These are phyloP conservation scores for Drosophila paramelanica DNA, from an alignment of 2,888 invertebrate species.

Conservation along the genomic window DNA sequence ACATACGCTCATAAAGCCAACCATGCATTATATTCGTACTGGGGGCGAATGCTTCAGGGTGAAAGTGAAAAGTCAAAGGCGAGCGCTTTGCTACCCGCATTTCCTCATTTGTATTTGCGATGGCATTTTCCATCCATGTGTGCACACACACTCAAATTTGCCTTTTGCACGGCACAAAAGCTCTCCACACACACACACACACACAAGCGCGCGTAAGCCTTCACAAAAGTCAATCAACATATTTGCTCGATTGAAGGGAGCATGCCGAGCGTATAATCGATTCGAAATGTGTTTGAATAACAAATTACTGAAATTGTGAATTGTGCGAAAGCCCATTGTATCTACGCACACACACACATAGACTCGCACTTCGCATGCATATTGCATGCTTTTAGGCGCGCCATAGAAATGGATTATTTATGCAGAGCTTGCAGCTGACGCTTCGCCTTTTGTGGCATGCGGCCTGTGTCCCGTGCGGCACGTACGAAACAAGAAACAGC, in stretches of 20 bases:
- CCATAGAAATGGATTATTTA: slow-evolving; percentile 67
- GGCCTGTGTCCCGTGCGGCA: not conserved
- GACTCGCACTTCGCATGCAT: slow-evolving; percentile 21
- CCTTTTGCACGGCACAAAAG: slow-evolving; percentile 42
- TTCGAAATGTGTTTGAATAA: slow-evolving; percentile 79
- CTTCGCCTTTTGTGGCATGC: slow-evolving; percentile 21
- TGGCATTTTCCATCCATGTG: slow-evolving; percentile 53
- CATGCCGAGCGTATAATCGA: slow-evolving; percentile 77
- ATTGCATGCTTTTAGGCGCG: slow-evolving; percentile 60
- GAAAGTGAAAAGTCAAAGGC: slow-evolving; percentile 27
- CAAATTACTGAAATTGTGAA: slow-evolving; percentile 77
- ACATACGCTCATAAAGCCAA: slow-evolving; percentile 38
- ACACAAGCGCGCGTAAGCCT: slow-evolving; percentile 52
- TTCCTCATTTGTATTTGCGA: slow-evolving; percentile 73
- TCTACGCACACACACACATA: slow-evolving; percentile 20
- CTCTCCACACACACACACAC: slow-evolving; percentile 21
- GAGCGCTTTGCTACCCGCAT: slow-evolving; percentile 45
- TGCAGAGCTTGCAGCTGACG: slow-evolving; percentile 57
- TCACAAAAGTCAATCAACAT: slow-evolving; percentile 81
- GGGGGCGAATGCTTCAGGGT: slow-evolving; percentile 14
- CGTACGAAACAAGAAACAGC: not conserved
- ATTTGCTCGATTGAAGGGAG: slow-evolving; percentile 75
- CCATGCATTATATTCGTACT: slow-evolving; percentile 41
- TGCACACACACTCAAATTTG: slow-evolving; percentile 34
- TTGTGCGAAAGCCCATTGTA: slow-evolving; percentile 65